These are phyloP conservation scores for Typhlomys cinereus DNA, from an alignment of 2,113 vertebrate species.

Conservation along the genomic window DNA sequence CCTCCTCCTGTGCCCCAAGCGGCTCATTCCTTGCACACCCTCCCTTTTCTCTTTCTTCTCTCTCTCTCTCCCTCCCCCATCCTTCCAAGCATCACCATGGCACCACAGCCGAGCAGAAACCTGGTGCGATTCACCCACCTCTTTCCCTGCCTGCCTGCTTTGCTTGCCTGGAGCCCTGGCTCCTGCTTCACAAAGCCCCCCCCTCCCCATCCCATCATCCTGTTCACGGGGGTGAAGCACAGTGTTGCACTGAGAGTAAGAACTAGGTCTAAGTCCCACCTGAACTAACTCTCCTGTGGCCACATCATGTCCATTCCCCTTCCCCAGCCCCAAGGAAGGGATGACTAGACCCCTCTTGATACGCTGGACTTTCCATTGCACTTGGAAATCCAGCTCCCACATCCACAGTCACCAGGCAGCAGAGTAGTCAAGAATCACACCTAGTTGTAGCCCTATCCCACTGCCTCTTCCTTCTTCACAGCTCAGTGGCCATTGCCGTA, in stretches of 20 bases:
- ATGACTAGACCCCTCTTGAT: not conserved
- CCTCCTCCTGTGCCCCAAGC: not conserved
- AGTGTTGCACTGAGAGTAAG: not conserved
- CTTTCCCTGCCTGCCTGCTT: constrained; percentile 45
- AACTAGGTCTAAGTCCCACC: not conserved
- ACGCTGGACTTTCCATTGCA: not conserved
- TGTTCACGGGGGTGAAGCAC: not conserved
- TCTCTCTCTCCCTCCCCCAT: constrained; percentile 62
- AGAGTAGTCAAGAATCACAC: not conserved
- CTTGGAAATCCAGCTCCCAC: not conserved
- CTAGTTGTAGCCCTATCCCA: not conserved
- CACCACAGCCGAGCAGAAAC: constrained; percentile 72
- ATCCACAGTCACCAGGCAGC: not conserved
- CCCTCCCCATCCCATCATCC: not conserved
- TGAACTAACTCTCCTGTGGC: not conserved
- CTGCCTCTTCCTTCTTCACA: not conserved
- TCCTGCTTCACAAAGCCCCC: constrained; percentile 13
- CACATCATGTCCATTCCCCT: not conserved
- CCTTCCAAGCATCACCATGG: constrained; percentile 78
- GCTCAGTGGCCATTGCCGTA: not conserved
- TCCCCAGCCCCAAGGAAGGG: constrained; percentile 2
- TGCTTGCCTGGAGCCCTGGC: constrained; percentile 14
- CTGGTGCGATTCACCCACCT: constrained; percentile 70
- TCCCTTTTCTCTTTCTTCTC: constrained; percentile 51
- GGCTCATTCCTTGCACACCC: not conserved